A percentile compares a stretch with the other conserved stretches of the same genome.
phyloP scores from a whole-genome alignment of 2,888 invertebrate species.

The Cryptus viduatorius region DNA sequence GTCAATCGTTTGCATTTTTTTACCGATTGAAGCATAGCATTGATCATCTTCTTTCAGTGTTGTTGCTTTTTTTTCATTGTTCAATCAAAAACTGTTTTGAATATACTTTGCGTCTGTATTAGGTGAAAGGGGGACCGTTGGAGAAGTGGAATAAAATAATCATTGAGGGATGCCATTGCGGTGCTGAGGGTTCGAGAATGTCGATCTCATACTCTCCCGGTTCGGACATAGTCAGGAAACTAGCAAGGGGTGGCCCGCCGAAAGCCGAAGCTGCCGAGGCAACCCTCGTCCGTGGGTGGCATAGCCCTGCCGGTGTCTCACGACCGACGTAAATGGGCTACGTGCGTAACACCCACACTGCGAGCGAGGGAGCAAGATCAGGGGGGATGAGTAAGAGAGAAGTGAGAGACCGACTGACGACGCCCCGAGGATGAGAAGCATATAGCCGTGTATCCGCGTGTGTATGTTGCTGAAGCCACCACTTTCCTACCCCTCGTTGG shows the following conservation, averaged over 20 bases:
- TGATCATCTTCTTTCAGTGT: no score
- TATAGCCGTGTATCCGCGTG: slow-evolving; percentile 43
- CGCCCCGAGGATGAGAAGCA: slow-evolving; percentile 52
- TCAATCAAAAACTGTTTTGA: slow-evolving; percentile 38
- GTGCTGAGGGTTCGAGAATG: slow-evolving; percentile 42
- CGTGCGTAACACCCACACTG: slow-evolving; percentile 36
- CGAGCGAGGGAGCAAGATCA: slow-evolving; percentile 14
- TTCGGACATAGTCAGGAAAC: slow-evolving; percentile 10
- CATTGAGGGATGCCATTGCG: slow-evolving; percentile 61
- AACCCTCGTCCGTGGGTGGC: slow-evolving; percentile 77
- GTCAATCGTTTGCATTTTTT: background rate
- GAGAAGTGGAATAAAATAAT: slow-evolving; percentile 64
- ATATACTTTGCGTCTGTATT: background rate
- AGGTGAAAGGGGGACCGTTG: background rate
- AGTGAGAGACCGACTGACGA: slow-evolving; percentile 45
- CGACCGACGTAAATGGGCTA: slow-evolving; percentile 70
- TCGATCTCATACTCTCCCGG: slow-evolving; percentile 1
- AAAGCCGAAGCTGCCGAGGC: slow-evolving; percentile 14
- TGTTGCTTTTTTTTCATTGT: background rate
- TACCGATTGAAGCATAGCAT: no score
- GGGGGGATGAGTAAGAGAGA: slow-evolving; percentile 35
- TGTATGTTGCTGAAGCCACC: slow-evolving; percentile 47
- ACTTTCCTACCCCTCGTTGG: slow-evolving; percentile 69
- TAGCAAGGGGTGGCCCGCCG: slow-evolving; percentile 71
- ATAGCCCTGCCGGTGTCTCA: slow-evolving; percentile 64